phyloP scores from a whole-genome alignment of 2,888 invertebrate genomes.

The Calliphora vomitoria region DNA sequence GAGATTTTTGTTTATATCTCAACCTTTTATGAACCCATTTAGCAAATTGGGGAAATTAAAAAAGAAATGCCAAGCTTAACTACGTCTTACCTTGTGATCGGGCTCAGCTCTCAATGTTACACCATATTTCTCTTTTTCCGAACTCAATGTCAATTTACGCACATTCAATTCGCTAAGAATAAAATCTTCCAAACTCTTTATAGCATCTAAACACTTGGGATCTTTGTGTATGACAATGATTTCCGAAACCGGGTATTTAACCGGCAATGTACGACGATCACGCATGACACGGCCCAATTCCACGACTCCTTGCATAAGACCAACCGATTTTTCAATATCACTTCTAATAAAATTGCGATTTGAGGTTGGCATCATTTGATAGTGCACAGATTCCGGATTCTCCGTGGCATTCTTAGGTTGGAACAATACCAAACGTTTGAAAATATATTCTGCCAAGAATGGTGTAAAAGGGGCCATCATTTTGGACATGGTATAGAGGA shows the following conservation, averaged over 20 bases:
- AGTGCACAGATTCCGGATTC: slow-evolving; percentile 93
- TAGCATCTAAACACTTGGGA: slow-evolving; percentile 90
- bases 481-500: slow-evolving; percentile 94
- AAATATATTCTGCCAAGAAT: slow-evolving; percentile 97
- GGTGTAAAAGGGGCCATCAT: slow-evolving; percentile 99
- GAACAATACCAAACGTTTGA: slow-evolving; percentile 92
- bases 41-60: too few relatives aligned
- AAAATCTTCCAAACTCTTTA: slow-evolving; percentile 92
- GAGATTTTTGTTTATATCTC: too few relatives aligned
- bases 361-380: slow-evolving; percentile 93
- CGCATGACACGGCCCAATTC: slow-evolving; percentile 96
- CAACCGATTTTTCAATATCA: slow-evolving; percentile 94
- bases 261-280: slow-evolving; percentile 96
- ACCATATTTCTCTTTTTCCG: slow-evolving; percentile 96
- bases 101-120: slow-evolving; percentile 96
- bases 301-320: slow-evolving; percentile 97
- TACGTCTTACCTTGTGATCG: slow-evolving; percentile 89
- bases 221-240: slow-evolving; percentile 97
- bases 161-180: slow-evolving; percentile 97
- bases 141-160: slow-evolving; percentile 91
- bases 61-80: too few relatives aligned
- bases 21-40: too few relatives aligned
- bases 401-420: slow-evolving; percentile 84
- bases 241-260: slow-evolving; percentile 98
- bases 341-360: slow-evolving; percentile 90